Base-by-base conservation (phyloP, 2,888 invertebrate genomes). In the Cryptus armator region DNA sequence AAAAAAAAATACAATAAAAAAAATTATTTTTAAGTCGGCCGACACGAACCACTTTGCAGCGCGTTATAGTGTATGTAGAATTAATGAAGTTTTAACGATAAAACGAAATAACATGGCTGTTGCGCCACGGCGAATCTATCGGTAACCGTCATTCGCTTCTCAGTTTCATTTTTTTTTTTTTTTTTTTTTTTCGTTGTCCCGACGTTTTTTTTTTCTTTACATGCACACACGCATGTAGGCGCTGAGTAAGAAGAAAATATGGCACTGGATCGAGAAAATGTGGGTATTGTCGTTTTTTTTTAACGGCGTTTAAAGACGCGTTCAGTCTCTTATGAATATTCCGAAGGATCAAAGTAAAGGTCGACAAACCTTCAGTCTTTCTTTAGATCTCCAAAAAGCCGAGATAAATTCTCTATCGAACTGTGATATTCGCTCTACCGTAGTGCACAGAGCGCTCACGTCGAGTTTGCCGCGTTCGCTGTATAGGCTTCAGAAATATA, bases 351-450 rank as follows among this genome's bases (percentile, higher is more conserved):
- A 62, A 53, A 32, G 53, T 59, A 16, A 56, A n/a, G 43, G 9
- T 44, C 56, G 24, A 37, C 67, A 24, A 56, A 19, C 46, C 64
- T 68, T 64, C 29, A 48, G 70, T 75, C 66, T 32, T 64, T 66
- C 19, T 78, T 79, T 6, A 59, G 68, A 86, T 84, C 70, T 85
- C 70, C 79, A 76, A 88, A 86, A 37, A 56, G 87, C 83, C 53
- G 77, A 81, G 81, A 87, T 43, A 87, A 56, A 88, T 89, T 89
- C 87, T 90, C 56, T 88, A 85, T 90, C 88, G 86, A 91, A 90
- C 90, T 91, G 90, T 91, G 91, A 91, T 91, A 91, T 90, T 88
- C 87, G 88, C 88, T 87, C 88, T 89, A 85, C 9, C 85, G 86
- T 78, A 84, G 84, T 77, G 86, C 77, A 85, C 81, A 85, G 85